Percentiles rank a stretch among this genome's conserved stretches.
Conservation (phyloP, 2,888 invertebrate genomes). For the Metacarcinus magister region DNA sequence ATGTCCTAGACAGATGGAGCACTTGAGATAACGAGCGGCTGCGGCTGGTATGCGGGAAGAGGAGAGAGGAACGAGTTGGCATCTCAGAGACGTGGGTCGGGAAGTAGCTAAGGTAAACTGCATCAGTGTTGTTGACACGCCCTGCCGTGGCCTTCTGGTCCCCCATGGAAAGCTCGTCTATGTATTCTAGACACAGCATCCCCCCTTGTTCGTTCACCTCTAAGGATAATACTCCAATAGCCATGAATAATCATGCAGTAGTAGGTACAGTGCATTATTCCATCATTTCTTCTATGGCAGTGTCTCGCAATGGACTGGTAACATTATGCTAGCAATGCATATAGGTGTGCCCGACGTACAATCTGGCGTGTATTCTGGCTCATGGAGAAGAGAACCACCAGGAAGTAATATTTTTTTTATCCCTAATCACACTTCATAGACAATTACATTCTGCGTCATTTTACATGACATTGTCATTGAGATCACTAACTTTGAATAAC, state of each 20-base stretch:
- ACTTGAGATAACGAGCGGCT: neutral
- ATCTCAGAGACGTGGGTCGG: conserved; percentile 19
- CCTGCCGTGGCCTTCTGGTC: neutral
- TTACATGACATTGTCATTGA: neutral
- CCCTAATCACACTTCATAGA: neutral
- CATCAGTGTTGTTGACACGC: conserved; percentile 30
- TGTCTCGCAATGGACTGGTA: conserved; percentile 2
- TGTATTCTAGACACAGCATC: neutral
- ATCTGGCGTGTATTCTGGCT: neutral
- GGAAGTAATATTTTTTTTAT: neutral
- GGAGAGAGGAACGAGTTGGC: conserved; percentile 38
- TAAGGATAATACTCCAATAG: neutral
- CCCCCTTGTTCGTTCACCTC: neutral
- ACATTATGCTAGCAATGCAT: neutral
- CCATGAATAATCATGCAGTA: neutral
- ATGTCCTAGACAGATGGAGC: neutral
- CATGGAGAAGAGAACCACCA: neutral
- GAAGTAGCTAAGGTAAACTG: conserved; percentile 34
- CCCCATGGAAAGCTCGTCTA: neutral
- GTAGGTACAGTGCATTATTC: conserved; percentile 16
- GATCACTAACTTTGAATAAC: neutral
- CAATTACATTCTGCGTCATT: neutral
- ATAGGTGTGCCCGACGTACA: neutral
- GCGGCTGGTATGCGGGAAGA: conserved; percentile 47
- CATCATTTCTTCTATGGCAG: neutral